These are phyloP conservation scores for Plectropomus leopardus DNA, from an alignment of 2,113 vertebrate genomes.

Conservation along the genomic window DNA sequence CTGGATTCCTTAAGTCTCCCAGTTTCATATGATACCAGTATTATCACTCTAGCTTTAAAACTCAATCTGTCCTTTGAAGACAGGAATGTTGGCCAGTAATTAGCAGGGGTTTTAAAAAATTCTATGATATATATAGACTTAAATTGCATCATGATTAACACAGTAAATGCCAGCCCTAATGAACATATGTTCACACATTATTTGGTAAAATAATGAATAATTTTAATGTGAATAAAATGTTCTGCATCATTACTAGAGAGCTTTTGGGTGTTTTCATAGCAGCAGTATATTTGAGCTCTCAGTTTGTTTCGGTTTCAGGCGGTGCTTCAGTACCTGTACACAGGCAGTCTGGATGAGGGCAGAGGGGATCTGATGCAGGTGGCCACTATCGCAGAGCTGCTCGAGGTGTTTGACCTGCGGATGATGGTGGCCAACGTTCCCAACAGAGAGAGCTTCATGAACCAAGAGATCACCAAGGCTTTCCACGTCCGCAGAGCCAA, in stretches of 20 bases:
- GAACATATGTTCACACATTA: too few species aligned
- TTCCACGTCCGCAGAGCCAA: slow-evolving; percentile 94
- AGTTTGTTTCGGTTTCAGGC: slow-evolving; percentile 65
- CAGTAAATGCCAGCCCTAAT: too few species aligned
- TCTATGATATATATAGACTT: too few species aligned
- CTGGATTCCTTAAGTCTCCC: too few species aligned
- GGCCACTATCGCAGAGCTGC: slow-evolving; percentile 90
- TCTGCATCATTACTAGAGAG: background rate
- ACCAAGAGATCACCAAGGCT: slow-evolving; percentile 95
- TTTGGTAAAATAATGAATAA: too few species aligned
- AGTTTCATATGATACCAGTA: too few species aligned
- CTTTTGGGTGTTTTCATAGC: background rate
- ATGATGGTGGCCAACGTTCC: slow-evolving; percentile 95
- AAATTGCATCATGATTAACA: too few species aligned
- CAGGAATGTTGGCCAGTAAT: too few species aligned
- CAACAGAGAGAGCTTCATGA: slow-evolving; percentile 96
- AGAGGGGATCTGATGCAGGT: slow-evolving; percentile 90
- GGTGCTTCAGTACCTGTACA: slow-evolving; percentile 92
- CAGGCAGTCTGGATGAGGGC: slow-evolving; percentile 87
- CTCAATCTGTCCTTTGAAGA: too few species aligned
- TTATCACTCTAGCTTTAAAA: too few species aligned
- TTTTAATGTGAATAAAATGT: background rate
- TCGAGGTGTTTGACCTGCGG: slow-evolving; percentile 92
- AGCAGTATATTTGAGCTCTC: slow-evolving; percentile 13
- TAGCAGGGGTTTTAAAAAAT: too few species aligned